Evolutionary conservation across 2,113 vertebrate species (phyloP), one percentile per base, ranked within the genome.

Genomic region (Pygoscelis antarcticus): DNA sequence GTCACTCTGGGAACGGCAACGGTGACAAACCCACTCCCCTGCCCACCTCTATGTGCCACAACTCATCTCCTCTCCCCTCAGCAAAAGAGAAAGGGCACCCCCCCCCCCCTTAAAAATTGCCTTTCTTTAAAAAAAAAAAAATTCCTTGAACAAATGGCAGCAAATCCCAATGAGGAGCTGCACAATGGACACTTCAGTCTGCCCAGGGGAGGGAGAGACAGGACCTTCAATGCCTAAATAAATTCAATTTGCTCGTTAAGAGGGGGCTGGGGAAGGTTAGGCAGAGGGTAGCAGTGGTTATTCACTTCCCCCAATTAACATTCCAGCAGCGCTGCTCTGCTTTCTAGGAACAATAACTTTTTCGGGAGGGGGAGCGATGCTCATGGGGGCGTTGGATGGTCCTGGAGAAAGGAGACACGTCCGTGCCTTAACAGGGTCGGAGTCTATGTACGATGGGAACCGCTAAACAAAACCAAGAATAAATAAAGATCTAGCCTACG

Each of bases 271-370:
- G 96, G 95, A 71, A 96, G 97, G 94, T 87, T 95, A 96, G 91
- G 81, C 54, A 1, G 72, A 92, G 94, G 94, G 91, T 70, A 85
- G 80, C 58, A 4, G 65, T 89, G 87, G 77, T 96, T 93, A 97
- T 97, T 96, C 91, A 96, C 75, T 95, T 94, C 89, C 81, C 87
- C 96, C 95, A 97, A 97, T 98, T 98, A 98, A 98, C 97, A 98
- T 98, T 97, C 96, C 97, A 95, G 86, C 6, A 7, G 83, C 85
- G 10, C 74, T 21, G 80, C 94, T 76, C 91, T 65, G 86, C 95
- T 97, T 95, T 95, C 77, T 14, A 88, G 93, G 95, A 95, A 97
- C 96, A 97, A 97, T 93, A 86, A 94, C 89, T 76, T 92, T 94
- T 96, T 38, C 4, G 58, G 66, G 71, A 83, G 80, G 96, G 94